Base-by-base conservation (phyloP, 92 coral and sea anemone genomes). In the Palythoa caribaeorum region DNA sequence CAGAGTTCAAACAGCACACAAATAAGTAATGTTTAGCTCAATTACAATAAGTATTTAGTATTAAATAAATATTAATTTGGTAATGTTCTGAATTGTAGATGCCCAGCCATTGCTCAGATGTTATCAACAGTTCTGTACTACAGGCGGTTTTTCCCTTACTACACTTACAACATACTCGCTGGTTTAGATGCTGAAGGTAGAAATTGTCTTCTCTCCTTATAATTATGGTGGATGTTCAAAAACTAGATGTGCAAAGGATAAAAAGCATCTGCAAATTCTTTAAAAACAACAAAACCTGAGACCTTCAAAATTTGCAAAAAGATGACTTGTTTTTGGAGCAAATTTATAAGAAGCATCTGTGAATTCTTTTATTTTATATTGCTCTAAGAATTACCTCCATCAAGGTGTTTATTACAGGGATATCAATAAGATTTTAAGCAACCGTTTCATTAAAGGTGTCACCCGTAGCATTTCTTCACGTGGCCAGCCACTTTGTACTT, bases 91-190 rank as follows among this genome's bases (percentile, higher is more conserved):
- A 7, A 51, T 74, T 87, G 63, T 71, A 97, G 99, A 76, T 95
- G 97, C 79, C 98, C 98, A 38, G 99, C 99, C 55, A 93, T 97
- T 90, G 99, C 99, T 50, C 99, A 97, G 90, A 95, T 97, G 99
- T 86, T 97, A 77, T 97, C 99, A 9, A 95, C 98, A 68, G 95
- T 95, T 91, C 79, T 97, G 78, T 97, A 97, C 88, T 97, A 93
- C 89, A 89, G 98, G 84, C 90, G 99, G 11, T 97, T 97, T 79
- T 97, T 97, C 76, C 99, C 99, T 1, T 97, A 92, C 89, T 97
- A 97, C 76, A 97, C 99, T 6, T 95, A 97, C 89, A 95, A 97
- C 52, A 97, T 97, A 62, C 83, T 97, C 74, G 99, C 99, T 79
- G 99, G 99, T 14, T 15, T 97, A 71, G 99, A 97, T 74, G 62